Evolutionary conservation across 1,140 invertebrate species (phyloP).

Genomic region (Leptinotarsa undecemlineata): DNA sequence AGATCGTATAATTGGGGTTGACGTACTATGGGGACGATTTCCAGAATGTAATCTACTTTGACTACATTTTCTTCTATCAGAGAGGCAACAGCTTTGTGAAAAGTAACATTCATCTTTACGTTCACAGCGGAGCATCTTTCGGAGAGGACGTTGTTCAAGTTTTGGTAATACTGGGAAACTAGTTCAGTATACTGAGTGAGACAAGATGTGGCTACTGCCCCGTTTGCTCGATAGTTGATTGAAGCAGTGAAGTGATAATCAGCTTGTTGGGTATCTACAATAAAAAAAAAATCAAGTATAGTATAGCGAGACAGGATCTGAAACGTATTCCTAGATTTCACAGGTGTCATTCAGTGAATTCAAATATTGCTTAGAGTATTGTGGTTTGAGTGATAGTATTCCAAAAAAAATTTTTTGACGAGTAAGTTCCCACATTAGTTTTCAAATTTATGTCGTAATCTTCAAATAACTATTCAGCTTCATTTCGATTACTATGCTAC

Average conservation of each 20-base stretch:
- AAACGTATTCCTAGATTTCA: too few species aligned
- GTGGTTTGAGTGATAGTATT: too few species aligned
- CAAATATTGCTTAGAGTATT: too few species aligned
- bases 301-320: too few species aligned
- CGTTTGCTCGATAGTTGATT: conserved; percentile 88
- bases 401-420: too few species aligned
- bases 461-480: too few species aligned
- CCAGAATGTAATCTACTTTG: conserved; percentile 84
- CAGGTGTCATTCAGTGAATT: too few species aligned
- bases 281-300: background rate
- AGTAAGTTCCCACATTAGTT: too few species aligned
- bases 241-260: conserved; percentile 88
- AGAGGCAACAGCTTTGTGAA: conserved; percentile 76
- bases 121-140: conserved; percentile 92
- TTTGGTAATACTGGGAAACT: conserved; percentile 78
- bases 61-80: conserved; percentile 84
- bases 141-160: conserved; percentile 81
- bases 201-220: conserved; percentile 81
- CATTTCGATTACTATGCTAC: too few species aligned
- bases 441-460: too few species aligned
- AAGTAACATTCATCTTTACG: conserved; percentile 92
- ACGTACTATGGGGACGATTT: conserved; percentile 82
- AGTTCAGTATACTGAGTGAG: conserved; percentile 84
- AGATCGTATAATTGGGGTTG: conserved; percentile 91
- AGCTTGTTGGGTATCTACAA: conserved; percentile 84